Conservation (phyloP, 2,797 vertebrate species). For the Menidia menidia region DNA sequence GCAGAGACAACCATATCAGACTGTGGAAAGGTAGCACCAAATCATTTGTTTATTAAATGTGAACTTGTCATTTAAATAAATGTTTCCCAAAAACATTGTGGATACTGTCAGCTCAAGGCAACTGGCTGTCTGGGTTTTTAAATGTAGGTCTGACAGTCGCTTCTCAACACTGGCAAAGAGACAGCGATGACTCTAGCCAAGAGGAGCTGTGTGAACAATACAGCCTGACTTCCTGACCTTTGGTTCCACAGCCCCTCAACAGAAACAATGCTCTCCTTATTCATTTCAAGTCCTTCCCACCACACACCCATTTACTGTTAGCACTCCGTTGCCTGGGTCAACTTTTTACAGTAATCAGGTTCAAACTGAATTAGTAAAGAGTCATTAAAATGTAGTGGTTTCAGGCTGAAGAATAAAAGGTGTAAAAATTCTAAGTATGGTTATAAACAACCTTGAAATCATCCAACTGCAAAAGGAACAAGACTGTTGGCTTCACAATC, state of each 20-base stretch:
- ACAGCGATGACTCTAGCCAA: conserved; percentile 58
- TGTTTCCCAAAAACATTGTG: conserved; percentile 58
- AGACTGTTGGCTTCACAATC: background rate
- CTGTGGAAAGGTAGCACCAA: no score
- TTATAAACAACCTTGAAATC: background rate
- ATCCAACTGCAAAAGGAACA: background rate
- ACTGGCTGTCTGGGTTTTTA: conserved; percentile 39
- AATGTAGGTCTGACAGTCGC: conserved; percentile 19
- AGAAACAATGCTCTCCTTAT: conserved; percentile 81
- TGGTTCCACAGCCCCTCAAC: conserved; percentile 58
- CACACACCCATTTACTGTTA: conserved; percentile 62
- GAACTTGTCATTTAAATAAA: background rate
- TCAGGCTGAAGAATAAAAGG: conserved; percentile 16
- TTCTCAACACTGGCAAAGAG: conserved; percentile 35
- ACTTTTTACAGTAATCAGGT: conserved; percentile 59
- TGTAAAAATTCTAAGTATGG: conserved; percentile 1
- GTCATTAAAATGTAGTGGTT: conserved; percentile 34
- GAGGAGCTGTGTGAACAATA: conserved; percentile 75
- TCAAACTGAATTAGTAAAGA: conserved; percentile 45
- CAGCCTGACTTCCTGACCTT: conserved; percentile 80
- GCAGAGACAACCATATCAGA: no score
- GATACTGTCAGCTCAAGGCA: conserved; percentile 43
- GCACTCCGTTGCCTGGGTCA: conserved; percentile 59
- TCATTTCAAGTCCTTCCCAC: conserved; percentile 69
- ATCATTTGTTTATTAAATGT: background rate